Conservation (phyloP, 2,113 vertebrate species). For the Hippocampus barbouri region DNA sequence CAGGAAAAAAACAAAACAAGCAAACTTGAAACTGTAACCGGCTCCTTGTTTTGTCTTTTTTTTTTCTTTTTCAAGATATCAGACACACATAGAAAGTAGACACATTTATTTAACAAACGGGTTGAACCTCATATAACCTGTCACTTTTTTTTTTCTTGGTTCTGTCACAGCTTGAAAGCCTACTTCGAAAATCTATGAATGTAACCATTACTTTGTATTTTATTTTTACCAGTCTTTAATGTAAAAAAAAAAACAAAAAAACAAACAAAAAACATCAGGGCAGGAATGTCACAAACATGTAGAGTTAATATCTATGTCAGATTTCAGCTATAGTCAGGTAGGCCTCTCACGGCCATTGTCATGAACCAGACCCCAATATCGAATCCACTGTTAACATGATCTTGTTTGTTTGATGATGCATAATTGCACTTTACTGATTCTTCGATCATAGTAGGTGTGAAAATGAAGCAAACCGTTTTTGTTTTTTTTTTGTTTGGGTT, state of each 20-base stretch:
- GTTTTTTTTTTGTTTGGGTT: background rate
- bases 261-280: conserved; percentile 54
- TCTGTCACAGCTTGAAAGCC: conserved; percentile 65
- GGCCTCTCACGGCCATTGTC: conserved; percentile 64
- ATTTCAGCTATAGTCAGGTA: conserved; percentile 73
- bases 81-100: conserved; percentile 25
- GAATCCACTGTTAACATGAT: conserved; percentile 69
- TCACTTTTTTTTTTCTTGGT: conserved; percentile 17
- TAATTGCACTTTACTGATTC: conserved; percentile 79
- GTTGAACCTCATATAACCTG: conserved; percentile 62
- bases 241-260: conserved; percentile 14
- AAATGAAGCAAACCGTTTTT: conserved; percentile 54
- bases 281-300: conserved; percentile 72
- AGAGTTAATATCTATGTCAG: conserved; percentile 70
- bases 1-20: conserved; percentile 57
- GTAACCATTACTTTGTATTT: conserved; percentile 57
- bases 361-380: conserved; percentile 69
- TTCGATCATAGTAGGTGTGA: conserved; percentile 68
- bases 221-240: conserved; percentile 60
- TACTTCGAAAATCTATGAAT: conserved; percentile 73
- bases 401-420: conserved; percentile 74
- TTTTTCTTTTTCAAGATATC: conserved; percentile 3
- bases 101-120: conserved; percentile 44
- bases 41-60: conserved; percentile 57
- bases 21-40: conserved; percentile 70